Evolutionary conservation across 2,113 vertebrate species (phyloP).

Genomic region (Callorhinus ursinus): DNA sequence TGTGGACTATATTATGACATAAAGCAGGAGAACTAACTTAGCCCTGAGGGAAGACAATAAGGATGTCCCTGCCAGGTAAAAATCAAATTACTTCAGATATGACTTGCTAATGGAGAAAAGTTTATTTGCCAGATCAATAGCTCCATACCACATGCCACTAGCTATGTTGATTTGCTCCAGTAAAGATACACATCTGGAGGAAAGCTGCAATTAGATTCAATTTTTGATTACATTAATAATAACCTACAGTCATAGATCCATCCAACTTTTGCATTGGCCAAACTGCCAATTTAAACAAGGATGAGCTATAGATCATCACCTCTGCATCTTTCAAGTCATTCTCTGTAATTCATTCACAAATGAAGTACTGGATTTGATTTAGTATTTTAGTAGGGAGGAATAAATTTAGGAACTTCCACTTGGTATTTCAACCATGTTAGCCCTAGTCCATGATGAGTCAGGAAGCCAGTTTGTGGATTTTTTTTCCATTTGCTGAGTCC

Average conservation of each 20-base stretch:
- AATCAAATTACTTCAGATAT: background rate
- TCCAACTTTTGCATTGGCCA: background rate
- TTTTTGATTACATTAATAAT: background rate
- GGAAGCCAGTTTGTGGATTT: background rate
- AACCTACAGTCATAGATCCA: background rate
- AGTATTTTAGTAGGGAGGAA: background rate
- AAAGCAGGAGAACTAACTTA: background rate
- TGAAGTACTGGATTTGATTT: constrained; percentile 20
- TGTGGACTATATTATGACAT: background rate
- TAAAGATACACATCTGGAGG: background rate
- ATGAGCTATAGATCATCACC: background rate
- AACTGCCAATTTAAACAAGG: background rate
- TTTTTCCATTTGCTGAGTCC: background rate
- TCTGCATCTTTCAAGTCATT: background rate
- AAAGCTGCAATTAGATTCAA: background rate
- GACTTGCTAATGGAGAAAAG: background rate
- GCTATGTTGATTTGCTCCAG: background rate
- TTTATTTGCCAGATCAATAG: background rate
- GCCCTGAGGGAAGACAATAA: background rate
- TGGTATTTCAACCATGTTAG: background rate
- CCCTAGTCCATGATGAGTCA: background rate
- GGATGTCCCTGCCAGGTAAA: background rate
- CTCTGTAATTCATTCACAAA: background rate
- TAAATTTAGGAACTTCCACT: background rate
- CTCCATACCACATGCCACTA: background rate